Evolutionary conservation across 2,888 invertebrate species (phyloP), one percentile per base, ranked within the genome.

Genomic region (Dorcus hopei): DNA sequence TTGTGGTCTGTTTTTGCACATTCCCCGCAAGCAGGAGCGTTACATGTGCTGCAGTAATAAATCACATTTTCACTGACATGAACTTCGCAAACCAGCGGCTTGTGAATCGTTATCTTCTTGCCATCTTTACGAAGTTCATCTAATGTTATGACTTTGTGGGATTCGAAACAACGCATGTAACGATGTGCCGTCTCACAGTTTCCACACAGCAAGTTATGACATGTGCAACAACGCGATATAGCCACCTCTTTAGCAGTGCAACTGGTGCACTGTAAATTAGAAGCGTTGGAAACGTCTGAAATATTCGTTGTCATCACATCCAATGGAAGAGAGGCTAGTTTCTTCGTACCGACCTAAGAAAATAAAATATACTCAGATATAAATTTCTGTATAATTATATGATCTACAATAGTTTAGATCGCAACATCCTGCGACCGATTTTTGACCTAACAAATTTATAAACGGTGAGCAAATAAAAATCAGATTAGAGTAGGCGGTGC

Each of bases 151-250:
- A 95, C 95, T 77, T 90, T 86, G 77, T 97, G 97, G 72, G 93
- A 93, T 79, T 97, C 96, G 77, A 97, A 97, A 81, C 96, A 95
- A 67, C 95, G 86, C 97, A 97, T 97, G 74, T 91, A 95, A 38
- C 94, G 91, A 79, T 97, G 97, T 58, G 97, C 97, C 42, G 93
- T 92, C 72, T 95, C 94, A 81, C 97, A 97, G 75, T 94, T 93
- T 62, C 90, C 87, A 80, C 97, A 97, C 51, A 97, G 82, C 76
- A 95, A 92, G 79, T 94, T 94, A 72, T 94, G 93, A 80, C 97
- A 97, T 77, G 97, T 95, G 69, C 91, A 91, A 80, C 97, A 97
- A 61, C 95, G 87, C 9, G 96, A 95, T 52, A 95, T 91, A 11
- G 96, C 96, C 70, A 90, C 89, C 80, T 96, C 95, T 80, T 94